These are phyloP conservation scores for Iselma pallidipennis DNA, from an alignment of 2,888 invertebrate species.

Conservation along the genomic window DNA sequence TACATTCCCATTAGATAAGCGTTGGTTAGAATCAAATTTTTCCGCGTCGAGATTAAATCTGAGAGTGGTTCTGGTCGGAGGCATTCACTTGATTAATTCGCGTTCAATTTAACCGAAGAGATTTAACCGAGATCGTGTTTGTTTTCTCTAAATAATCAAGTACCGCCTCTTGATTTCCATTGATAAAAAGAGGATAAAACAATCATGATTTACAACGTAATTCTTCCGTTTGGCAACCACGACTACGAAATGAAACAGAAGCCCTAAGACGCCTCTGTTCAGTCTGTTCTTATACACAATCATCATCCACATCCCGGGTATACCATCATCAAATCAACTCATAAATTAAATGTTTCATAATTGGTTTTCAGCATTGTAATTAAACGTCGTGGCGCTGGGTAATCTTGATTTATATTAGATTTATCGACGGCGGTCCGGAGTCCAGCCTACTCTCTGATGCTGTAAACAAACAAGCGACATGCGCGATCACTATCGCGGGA, in stretches of 20 bases:
- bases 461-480: constrained; percentile 39
- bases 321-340: constrained; percentile 31
- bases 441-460: constrained; percentile 24
- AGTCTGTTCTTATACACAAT: not conserved
- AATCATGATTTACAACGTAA: constrained; percentile 17
- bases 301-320: not conserved
- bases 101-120: constrained; percentile 21
- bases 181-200: constrained; percentile 32
- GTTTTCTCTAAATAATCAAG: constrained; percentile 43
- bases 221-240: constrained; percentile 8
- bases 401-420: constrained; percentile 49
- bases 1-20: constrained; percentile 32
- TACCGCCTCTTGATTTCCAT: constrained; percentile 40
- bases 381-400: constrained; percentile 47
- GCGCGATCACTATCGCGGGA: constrained; percentile 48
- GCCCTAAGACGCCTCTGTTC: constrained; percentile 25
- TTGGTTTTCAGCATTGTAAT: constrained; percentile 56
- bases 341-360: constrained; percentile 55
- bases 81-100: constrained; percentile 25
- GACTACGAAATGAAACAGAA: constrained; percentile 25
- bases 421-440: constrained; percentile 40
- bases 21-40: not conserved
- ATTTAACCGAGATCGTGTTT: constrained; percentile 39
- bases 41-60: constrained; percentile 9
- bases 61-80: constrained; percentile 17